A percentile compares a stretch with the other conserved stretches of the same genome.
These are phyloP conservation scores for Rhabdophis nuchalis DNA, from an alignment of 2,797 vertebrate genomes.

Conservation along the genomic window DNA sequence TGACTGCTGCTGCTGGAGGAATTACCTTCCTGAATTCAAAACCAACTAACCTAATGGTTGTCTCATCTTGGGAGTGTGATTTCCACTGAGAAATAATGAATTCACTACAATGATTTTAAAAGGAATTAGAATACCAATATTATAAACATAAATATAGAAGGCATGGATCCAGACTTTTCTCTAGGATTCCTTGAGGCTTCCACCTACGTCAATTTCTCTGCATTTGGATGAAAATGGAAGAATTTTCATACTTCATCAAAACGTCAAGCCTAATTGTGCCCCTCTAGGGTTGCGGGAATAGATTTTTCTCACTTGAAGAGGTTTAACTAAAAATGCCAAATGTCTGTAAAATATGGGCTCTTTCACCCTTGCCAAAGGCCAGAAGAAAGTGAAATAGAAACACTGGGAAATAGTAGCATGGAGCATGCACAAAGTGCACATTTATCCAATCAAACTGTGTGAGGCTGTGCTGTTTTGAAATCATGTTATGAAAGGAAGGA, in stretches of 20 bases:
- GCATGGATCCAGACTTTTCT: background rate
- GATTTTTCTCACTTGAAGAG: background rate
- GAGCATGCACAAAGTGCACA: background rate
- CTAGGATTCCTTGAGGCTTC: background rate
- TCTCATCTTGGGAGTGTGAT: background rate
- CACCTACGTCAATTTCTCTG: background rate
- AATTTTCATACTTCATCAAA: background rate
- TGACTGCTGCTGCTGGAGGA: background rate
- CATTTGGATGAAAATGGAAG: background rate
- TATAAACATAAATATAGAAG: background rate
- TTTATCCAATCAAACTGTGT: background rate
- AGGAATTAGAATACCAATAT: background rate
- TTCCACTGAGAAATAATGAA: background rate
- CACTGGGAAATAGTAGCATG: background rate
- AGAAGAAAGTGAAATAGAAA: background rate
- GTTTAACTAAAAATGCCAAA: background rate
- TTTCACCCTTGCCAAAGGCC: background rate
- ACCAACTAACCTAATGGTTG: background rate
- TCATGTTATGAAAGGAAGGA: background rate
- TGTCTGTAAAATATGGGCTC: background rate
- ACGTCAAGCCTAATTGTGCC: background rate
- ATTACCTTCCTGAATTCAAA: background rate
- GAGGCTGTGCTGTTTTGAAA: background rate
- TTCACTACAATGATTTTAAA: background rate
- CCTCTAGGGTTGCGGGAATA: background rate